These are phyloP conservation scores for Camponotus fellah DNA, from an alignment of 2,888 invertebrate species.

Conservation along the genomic window DNA sequence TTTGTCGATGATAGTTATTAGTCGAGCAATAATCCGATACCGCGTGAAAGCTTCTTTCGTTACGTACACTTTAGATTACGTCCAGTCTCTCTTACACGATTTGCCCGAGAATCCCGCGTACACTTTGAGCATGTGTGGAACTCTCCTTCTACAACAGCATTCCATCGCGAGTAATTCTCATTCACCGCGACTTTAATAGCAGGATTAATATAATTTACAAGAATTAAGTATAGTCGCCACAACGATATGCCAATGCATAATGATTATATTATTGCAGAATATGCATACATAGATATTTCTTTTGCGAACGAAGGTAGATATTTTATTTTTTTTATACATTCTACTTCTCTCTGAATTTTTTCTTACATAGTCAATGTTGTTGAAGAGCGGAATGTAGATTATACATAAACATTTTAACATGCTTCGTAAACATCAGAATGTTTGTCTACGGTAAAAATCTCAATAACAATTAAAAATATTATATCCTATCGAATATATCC, in stretches of 20 bases:
- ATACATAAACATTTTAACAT: slow-evolving; percentile 15
- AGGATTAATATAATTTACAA: slow-evolving; percentile 48
- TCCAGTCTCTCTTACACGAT: slow-evolving; percentile 54
- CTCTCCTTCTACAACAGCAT: slow-evolving; percentile 42
- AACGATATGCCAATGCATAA: slow-evolving; percentile 41
- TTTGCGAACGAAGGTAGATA: background rate
- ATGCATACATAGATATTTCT: slow-evolving; percentile 4
- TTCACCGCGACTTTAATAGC: slow-evolving; percentile 63
- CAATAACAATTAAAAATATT: slow-evolving; percentile 1
- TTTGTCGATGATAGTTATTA: slow-evolving; percentile 58
- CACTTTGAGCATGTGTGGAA: slow-evolving; percentile 32
- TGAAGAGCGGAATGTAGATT: slow-evolving; percentile 3
- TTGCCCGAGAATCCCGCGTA: slow-evolving; percentile 21
- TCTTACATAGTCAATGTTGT: background rate
- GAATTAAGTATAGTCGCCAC: slow-evolving; percentile 55
- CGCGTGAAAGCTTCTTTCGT: slow-evolving; percentile 36
- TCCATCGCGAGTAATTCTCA: slow-evolving; percentile 47
- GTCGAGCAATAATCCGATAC: slow-evolving; percentile 61
- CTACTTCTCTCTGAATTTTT: background rate
- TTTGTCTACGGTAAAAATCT: background rate
- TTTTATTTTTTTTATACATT: background rate
- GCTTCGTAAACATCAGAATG: background rate
- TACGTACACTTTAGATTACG: slow-evolving; percentile 62
- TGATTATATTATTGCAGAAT: slow-evolving; percentile 5
- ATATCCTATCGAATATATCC: background rate